Conservation (phyloP, 2,888 invertebrate genomes). For the Cerastoderma edule region DNA sequence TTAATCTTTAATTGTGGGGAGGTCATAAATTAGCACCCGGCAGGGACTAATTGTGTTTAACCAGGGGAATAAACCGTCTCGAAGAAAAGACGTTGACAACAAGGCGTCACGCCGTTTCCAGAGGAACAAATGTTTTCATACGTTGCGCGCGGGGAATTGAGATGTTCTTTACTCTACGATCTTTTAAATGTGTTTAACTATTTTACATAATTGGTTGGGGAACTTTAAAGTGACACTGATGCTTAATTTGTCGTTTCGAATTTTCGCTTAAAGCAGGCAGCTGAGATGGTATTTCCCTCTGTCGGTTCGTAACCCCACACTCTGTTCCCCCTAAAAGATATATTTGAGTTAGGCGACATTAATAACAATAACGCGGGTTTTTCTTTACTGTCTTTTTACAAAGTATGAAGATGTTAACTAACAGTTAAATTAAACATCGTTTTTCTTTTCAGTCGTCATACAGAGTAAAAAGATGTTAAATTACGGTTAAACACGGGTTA, state of each 20-base stretch:
- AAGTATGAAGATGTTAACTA: too few relatives aligned
- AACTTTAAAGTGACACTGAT: constrained; percentile 54
- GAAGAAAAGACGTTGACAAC: constrained; percentile 40
- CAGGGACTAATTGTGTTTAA: constrained; percentile 56
- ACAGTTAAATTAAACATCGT: too few relatives aligned
- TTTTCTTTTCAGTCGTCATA: too few relatives aligned
- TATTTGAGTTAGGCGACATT: too few relatives aligned
- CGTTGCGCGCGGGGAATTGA: constrained; percentile 37
- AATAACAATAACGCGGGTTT: too few relatives aligned
- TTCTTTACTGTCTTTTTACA: too few relatives aligned
- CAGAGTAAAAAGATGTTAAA: too few relatives aligned
- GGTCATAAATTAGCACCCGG: constrained; percentile 64
- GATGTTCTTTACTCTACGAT: constrained; percentile 36
- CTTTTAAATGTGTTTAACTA: constrained; percentile 55
- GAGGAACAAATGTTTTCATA: constrained; percentile 62
- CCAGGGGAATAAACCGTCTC: constrained; percentile 45
- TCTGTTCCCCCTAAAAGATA: too few relatives aligned
- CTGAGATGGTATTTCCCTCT: too few relatives aligned
- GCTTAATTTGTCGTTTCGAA: constrained; percentile 56
- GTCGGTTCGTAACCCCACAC: too few relatives aligned
- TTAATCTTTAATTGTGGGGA: constrained; percentile 57
- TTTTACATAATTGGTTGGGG: constrained; percentile 57
- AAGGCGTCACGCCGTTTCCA: constrained; percentile 18
- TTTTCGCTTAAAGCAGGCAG: constrained; percentile 17
- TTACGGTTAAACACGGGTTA: too few relatives aligned